Conservation (phyloP, 2,888 invertebrate species). For the Sarcophaga carnaria region DNA sequence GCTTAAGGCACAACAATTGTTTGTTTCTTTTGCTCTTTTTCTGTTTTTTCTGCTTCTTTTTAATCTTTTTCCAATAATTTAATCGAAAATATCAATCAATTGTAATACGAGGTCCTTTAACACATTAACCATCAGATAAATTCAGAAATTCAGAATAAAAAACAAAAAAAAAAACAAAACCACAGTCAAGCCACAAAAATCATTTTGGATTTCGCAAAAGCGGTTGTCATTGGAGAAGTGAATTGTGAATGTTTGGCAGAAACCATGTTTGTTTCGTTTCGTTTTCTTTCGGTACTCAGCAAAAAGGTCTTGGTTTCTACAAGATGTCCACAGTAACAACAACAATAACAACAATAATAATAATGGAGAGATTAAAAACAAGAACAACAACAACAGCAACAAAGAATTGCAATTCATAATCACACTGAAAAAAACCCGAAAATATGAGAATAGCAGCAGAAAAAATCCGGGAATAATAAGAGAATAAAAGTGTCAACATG, state of each 20-base stretch:
- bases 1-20: too few relatives aligned
- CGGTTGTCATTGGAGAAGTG: slow-evolving; percentile 52
- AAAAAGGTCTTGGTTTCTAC: slow-evolving; percentile 34
- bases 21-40: too few relatives aligned
- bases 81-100: too few relatives aligned
- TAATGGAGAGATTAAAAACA: not conserved
- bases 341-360: not conserved
- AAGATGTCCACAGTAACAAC: slow-evolving; percentile 55
- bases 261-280: slow-evolving; percentile 30
- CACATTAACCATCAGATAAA: not conserved
- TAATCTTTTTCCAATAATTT: too few relatives aligned
- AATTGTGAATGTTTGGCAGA: not conserved
- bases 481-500: slow-evolving; percentile 62
- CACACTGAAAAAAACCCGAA: slow-evolving; percentile 25
- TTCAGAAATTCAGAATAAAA: too few relatives aligned
- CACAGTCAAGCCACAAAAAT: slow-evolving; percentile 10
- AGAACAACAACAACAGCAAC: slow-evolving; percentile 18
- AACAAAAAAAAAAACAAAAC: too few relatives aligned
- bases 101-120: too few relatives aligned
- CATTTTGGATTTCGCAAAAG: slow-evolving; percentile 17
- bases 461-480: slow-evolving; percentile 53
- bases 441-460: slow-evolving; percentile 18
- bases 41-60: too few relatives aligned
- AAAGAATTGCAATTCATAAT: slow-evolving; percentile 8
- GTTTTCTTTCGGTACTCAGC: slow-evolving; percentile 27